Conservation (phyloP, 2,113 vertebrate genomes). For the Dipodomys merriami region DNA sequence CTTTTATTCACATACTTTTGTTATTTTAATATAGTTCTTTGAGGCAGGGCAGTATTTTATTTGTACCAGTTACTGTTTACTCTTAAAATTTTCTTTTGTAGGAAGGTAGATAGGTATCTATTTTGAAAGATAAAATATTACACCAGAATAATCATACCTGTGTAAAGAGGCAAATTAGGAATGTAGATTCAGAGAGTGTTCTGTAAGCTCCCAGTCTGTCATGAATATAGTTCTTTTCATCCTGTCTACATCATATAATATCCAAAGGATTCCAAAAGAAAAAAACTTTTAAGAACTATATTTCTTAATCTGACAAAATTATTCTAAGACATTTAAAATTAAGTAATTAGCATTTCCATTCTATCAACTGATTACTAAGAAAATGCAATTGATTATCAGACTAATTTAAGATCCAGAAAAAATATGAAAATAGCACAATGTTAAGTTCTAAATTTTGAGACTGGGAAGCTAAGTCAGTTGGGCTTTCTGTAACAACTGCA, state of each 20-base stretch:
- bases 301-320: slow-evolving; percentile 45
- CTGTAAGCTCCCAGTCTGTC: not conserved
- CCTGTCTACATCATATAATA: not conserved
- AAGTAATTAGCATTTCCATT: slow-evolving; percentile 59
- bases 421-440: slow-evolving; percentile 64
- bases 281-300: not conserved
- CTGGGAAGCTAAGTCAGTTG: slow-evolving; percentile 36
- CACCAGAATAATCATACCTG: slow-evolving; percentile 2
- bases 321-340: slow-evolving; percentile 59
- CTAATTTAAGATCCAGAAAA: slow-evolving; percentile 68
- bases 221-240: not conserved
- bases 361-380: slow-evolving; percentile 61
- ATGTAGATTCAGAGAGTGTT: slow-evolving; percentile 4
- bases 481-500: slow-evolving; percentile 62
- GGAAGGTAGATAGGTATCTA: slow-evolving; percentile 22
- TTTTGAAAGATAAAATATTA: slow-evolving; percentile 43
- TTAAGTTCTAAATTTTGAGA: slow-evolving; percentile 52
- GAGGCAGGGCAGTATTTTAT: slow-evolving; percentile 51
- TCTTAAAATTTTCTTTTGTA: slow-evolving; percentile 63
- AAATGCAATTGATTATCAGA: slow-evolving; percentile 68
- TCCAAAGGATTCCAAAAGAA: not conserved
- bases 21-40: slow-evolving; percentile 72
- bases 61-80: slow-evolving; percentile 56
- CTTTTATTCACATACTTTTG: slow-evolving; percentile 72
- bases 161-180: slow-evolving; percentile 31